Percentiles rank a stretch among this genome's conserved stretches.
phyloP scores from a whole-genome alignment of 2,113 vertebrate genomes.

The Pundamilia nyererei region DNA sequence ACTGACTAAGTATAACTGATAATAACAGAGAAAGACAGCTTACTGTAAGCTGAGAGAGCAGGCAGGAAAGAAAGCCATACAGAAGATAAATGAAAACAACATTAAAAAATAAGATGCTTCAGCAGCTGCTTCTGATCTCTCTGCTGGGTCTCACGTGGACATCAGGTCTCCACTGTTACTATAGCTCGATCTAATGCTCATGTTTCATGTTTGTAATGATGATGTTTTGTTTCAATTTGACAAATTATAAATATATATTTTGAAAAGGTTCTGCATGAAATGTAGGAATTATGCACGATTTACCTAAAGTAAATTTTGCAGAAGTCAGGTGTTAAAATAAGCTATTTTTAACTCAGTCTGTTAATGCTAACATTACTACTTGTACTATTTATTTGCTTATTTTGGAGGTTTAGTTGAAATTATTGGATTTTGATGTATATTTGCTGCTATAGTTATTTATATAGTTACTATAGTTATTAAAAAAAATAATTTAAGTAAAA shows the following conservation, averaged over 20 bases:
- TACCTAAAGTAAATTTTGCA: background rate
- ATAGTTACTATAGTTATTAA: background rate
- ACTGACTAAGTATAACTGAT: constrained; percentile 8
- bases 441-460: background rate
- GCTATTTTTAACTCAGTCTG: background rate
- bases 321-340: background rate
- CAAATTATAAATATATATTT: background rate
- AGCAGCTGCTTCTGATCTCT: constrained; percentile 6
- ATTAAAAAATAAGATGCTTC: constrained; percentile 30
- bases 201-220: background rate
- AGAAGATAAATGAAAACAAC: background rate
- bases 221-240: background rate
- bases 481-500: background rate
- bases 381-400: background rate
- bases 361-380: background rate
- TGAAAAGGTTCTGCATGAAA: background rate
- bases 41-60: background rate
- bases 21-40: background rate
- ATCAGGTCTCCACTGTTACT: constrained; percentile 27
- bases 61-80: background rate
- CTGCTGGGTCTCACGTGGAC: constrained; percentile 32
- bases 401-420: background rate
- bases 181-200: background rate
- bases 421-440: background rate
- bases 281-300: background rate